Evolutionary conservation across 1,140 invertebrate species (phyloP), one percentile per base, ranked within the genome.

Genomic region (Colletes latitarsis): DNA sequence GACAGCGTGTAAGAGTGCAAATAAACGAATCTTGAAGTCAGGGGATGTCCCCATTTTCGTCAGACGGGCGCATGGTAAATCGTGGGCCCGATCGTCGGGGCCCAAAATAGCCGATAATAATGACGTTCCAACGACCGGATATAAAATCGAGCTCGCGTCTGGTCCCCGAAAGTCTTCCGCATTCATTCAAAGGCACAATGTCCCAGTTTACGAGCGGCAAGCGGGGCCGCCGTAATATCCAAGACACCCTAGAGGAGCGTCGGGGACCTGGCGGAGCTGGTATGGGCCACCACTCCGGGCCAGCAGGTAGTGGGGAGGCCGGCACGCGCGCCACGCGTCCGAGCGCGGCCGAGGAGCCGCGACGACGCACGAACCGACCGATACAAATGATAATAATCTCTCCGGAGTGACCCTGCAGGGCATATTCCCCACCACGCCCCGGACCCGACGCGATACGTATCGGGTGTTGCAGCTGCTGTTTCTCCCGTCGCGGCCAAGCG

Each of bases 381-480:
- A 89, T 90, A 85, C 83, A 88, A 89, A 88, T 86, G 89, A 92
- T 92, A 89, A 91, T 91, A 90, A 91, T 91, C 90, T 91, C 85
- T 78, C 15, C 67, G 19, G 75, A 88, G 88, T 91, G 88, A 91
- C 91, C 90, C 90, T 88, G 89, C 87, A 88, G 86, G 87, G 89
- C 88, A 88, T 85, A 83, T 82, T 83, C 84, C 83, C 88, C 87
- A 86, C 87, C 81, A 77, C 74, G 53, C 64, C 80, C 75, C 53
- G 75, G 79, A 53, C 82, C 84, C 84, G 84, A 82, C 83, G 81
- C 89, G 91, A 92, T 91, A 91, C 88, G 88, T 92, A 92, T 92
- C 90, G 91, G 88, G 88, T 92, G 90, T 90, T 92, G 91, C 92
- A 92, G 91, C 91, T 92, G 92, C 92, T 92, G 89, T 89, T 91